Evolutionary conservation across 2,797 vertebrate genomes (phyloP).

Genomic region (Margarornis squamiger): DNA sequence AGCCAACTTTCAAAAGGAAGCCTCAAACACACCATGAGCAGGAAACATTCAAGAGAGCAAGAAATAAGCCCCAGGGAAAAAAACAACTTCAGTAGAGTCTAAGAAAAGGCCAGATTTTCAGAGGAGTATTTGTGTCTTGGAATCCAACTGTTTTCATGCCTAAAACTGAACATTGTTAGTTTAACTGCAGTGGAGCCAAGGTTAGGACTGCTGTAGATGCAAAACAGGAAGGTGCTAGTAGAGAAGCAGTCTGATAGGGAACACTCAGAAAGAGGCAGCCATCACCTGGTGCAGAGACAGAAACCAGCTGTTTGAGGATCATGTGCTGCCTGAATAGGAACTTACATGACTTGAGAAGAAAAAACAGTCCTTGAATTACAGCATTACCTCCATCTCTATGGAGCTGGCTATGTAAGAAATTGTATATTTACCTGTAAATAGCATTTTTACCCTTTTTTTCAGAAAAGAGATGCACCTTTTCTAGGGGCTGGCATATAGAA

Average conservation of each 20-base stretch:
- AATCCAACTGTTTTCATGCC: neutral
- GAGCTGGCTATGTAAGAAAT: neutral
- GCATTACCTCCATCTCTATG: neutral
- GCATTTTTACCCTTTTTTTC: neutral
- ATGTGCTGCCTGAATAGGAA: neutral
- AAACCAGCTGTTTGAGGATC: neutral
- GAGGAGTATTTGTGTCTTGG: neutral
- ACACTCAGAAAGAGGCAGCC: neutral
- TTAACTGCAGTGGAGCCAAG: neutral
- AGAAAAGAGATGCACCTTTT: neutral
- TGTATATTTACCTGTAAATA: neutral
- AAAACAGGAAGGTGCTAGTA: neutral
- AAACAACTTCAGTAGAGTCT: neutral
- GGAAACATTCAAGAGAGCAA: neutral
- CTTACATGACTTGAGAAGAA: neutral
- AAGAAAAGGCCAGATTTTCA: neutral
- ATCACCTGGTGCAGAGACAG: neutral
- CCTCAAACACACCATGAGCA: neutral
- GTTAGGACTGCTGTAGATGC: neutral
- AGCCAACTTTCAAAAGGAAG: neutral
- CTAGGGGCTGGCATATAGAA: neutral
- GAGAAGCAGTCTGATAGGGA: neutral
- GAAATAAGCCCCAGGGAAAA: neutral
- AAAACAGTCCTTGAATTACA: neutral
- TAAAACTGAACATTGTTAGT: neutral